These are phyloP conservation scores for Samia ricini DNA, from an alignment of 1,140 invertebrate species.

Conservation along the genomic window DNA sequence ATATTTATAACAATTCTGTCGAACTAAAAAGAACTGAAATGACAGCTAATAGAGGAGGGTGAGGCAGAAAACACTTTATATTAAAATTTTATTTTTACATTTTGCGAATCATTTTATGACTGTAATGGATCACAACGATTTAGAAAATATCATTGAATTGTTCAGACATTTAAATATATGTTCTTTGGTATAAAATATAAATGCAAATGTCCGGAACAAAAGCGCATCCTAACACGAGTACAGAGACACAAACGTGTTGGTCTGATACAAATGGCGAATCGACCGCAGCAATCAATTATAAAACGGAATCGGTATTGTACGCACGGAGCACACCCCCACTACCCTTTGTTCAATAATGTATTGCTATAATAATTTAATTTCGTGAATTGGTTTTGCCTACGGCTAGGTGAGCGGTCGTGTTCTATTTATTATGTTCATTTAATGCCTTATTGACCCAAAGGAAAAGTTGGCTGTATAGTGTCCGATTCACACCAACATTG, in stretches of 20 bases:
- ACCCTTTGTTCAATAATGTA: constrained; percentile 29
- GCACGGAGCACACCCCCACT: constrained; percentile 22
- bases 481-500: background rate
- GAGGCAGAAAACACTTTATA: too few species aligned
- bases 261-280: constrained; percentile 66
- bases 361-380: constrained; percentile 26
- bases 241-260: constrained; percentile 50
- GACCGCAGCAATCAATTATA: constrained; percentile 67
- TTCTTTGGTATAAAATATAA: background rate
- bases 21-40: too few species aligned
- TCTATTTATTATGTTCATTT: background rate
- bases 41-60: too few species aligned
- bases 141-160: background rate
- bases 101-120: too few species aligned
- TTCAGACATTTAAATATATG: too few species aligned
- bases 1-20: too few species aligned
- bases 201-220: background rate
- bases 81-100: too few species aligned
- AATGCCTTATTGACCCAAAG: background rate
- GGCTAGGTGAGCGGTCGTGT: background rate
- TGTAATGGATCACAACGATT: too few species aligned
- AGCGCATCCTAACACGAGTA: background rate
- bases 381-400: constrained; percentile 10
- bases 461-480: background rate
- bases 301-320: constrained; percentile 49